A percentile compares a stretch with the other conserved stretches of the same genome.
phyloP scores from a whole-genome alignment of 2,888 invertebrate species.

The Metellina segmentata region DNA sequence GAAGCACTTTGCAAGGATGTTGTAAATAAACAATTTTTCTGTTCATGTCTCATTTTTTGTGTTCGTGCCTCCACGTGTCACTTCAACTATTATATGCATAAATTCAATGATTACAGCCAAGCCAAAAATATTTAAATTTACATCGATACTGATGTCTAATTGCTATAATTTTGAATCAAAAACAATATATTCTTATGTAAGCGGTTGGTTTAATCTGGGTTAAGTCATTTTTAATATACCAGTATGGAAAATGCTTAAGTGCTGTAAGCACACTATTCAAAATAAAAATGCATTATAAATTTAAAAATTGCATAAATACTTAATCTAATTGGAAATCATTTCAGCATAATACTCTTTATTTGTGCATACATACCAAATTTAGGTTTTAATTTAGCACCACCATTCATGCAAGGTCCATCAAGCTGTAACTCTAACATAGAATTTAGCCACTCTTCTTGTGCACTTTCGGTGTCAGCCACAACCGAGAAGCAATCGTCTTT shows the following conservation, averaged over 20 bases:
- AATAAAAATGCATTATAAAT: neutral
- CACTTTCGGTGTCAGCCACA: constrained; percentile 90
- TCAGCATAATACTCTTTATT: neutral
- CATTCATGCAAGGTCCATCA: constrained; percentile 81
- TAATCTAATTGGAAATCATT: neutral
- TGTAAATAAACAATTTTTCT: too few relatives aligned
- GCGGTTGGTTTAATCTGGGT: too few relatives aligned
- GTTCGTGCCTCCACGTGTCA: too few relatives aligned
- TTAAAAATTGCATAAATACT: neutral
- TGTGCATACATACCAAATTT: constrained; percentile 71
- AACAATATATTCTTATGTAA: too few relatives aligned
- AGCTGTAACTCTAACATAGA: constrained; percentile 88
- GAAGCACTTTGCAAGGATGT: too few relatives aligned
- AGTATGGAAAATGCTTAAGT: neutral
- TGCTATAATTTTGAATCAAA: too few relatives aligned
- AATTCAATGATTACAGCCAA: too few relatives aligned
- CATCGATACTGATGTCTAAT: too few relatives aligned
- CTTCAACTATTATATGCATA: too few relatives aligned
- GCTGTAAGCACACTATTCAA: neutral
- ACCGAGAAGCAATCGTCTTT: constrained; percentile 94
- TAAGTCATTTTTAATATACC: neutral
- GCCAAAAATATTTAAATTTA: too few relatives aligned
- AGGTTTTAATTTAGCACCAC: constrained; percentile 69
- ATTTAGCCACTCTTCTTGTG: constrained; percentile 91
- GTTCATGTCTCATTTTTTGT: too few relatives aligned